phyloP scores from a whole-genome alignment of 2,888 invertebrate genomes.

The Saturnia japonica region DNA sequence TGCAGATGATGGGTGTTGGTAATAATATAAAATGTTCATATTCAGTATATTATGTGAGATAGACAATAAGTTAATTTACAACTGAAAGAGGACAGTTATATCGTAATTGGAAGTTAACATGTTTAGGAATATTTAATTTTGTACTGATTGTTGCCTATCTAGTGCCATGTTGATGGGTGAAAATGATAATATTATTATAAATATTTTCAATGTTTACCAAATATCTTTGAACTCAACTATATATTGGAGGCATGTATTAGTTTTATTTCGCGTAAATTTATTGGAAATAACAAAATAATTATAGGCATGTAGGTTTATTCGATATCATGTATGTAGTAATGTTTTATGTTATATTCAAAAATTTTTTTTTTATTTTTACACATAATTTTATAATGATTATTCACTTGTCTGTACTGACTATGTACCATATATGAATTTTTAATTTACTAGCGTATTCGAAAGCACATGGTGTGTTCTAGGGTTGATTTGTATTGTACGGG shows the following conservation, averaged over 20 bases:
- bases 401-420: neutral
- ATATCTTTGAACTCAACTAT: neutral
- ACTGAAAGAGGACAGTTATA: neutral
- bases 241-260: neutral
- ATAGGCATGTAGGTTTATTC: neutral
- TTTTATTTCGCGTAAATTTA: neutral
- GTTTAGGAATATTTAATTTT: neutral
- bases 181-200: neutral
- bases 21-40: neutral
- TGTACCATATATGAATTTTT: neutral
- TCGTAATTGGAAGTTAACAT: neutral
- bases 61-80: conserved; percentile 1
- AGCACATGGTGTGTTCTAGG: neutral
- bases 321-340: neutral
- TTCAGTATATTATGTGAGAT: neutral
- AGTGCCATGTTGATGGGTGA: conserved; percentile 6
- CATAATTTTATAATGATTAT: neutral
- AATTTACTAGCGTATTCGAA: neutral
- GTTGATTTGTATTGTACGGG: neutral
- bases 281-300: neutral
- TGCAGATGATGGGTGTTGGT: neutral
- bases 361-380: neutral
- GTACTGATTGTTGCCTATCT: neutral
- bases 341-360: neutral
- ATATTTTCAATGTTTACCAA: neutral